Conservation (phyloP, 2,113 vertebrate genomes). For the Bos indicus region DNA sequence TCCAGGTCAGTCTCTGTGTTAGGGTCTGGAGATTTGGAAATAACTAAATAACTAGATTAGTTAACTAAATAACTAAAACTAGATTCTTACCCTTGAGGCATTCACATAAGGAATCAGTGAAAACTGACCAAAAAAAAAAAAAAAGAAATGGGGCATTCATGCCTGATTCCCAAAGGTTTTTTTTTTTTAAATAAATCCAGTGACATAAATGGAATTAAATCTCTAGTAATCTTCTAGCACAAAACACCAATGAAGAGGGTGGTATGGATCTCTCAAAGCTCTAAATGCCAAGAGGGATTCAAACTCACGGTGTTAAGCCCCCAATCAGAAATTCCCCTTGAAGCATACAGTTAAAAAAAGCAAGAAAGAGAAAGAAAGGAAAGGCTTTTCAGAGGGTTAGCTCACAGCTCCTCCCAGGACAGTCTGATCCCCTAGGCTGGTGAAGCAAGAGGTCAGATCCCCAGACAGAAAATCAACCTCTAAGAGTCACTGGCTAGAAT, state of each 20-base stretch:
- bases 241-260: not conserved
- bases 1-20: not conserved
- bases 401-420: constrained; percentile 68
- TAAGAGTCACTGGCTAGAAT: constrained; percentile 70
- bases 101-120: not conserved
- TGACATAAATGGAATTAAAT: constrained; percentile 25
- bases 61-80: not conserved
- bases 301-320: constrained; percentile 47
- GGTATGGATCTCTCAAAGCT: not conserved
- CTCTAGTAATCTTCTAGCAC: not conserved
- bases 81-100: not conserved
- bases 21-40: not conserved
- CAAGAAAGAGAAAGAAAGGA: not conserved
- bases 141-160: constrained; percentile 14
- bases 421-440: constrained; percentile 75
- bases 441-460: constrained; percentile 78
- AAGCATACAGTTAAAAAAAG: constrained; percentile 58
- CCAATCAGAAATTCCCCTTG: constrained; percentile 55
- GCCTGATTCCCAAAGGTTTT: not conserved
- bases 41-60: not conserved
- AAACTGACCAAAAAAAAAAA: not conserved
- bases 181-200: not conserved
- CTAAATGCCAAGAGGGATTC: not conserved
- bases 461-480: constrained; percentile 80
- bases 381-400: constrained; percentile 62